Evolutionary conservation across 2,888 invertebrate genomes (phyloP), one percentile per base, ranked within the genome.

Genomic region (Abrostola triplasia): DNA sequence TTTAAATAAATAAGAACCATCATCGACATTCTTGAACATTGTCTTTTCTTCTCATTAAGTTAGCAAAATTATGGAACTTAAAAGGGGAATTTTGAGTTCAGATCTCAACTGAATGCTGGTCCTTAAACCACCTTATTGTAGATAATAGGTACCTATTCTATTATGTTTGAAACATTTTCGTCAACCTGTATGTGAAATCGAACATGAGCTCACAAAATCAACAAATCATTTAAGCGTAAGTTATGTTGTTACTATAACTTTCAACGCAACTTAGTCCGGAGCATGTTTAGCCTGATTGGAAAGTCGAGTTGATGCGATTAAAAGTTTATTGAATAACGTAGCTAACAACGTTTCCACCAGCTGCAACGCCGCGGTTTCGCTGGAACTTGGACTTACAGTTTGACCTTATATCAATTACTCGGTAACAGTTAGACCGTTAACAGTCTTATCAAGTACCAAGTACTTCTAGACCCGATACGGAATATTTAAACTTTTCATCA

Each of bases 271-370:
- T 76, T 60, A 64, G 54, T 58, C 59, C n/a, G 24, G 55, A 70
- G 70, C 77, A 80, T 80, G 76, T 82, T 82, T 81, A 79, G 79
- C 83, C 79, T 84, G 84, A 85, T 88, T 83, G 86, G 82, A 85
- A 85, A 84, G 81, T 84, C 73, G 80, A 84, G 82, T 85, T 80
- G 84, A 88, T 83, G 79, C 88, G 86, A 90, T 90, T 90, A 90
- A 90, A 90, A 90, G 87, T 90, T 90, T 89, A 86, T 84, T 85
- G 85, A 86, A 86, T 84, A 86, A 81, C 81, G 83, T 73, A 79
- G 85, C 84, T 83, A 82, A 85, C 85, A 83, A 83, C 79, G 81
- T 84, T 84, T 79, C 77, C 80, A 71, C 59, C 75, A 75, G 75
- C 76, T 77, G 78, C 69, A 77, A 63, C 64, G 75, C 67, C 73